Evolutionary conservation across 2,113 vertebrate species (phyloP).

Genomic region (Serinus canaria): DNA sequence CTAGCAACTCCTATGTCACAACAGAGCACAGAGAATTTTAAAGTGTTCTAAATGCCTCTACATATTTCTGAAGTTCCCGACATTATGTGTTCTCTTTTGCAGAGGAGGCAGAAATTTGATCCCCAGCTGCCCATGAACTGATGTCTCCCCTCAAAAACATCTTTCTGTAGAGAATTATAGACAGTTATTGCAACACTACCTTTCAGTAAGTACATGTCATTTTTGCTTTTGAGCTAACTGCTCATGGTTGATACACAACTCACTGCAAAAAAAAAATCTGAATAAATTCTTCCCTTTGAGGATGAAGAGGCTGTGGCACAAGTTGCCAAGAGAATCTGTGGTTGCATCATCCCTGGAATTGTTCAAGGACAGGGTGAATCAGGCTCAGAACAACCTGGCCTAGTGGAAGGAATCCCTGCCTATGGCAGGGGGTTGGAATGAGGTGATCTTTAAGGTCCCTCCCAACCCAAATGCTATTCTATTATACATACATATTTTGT

Average conservation of each 20-base stretch:
- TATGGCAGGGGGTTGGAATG: fast-evolving
- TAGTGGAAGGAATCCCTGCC: not conserved
- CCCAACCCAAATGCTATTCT: not conserved
- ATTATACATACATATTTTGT: not conserved
- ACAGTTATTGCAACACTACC: not conserved
- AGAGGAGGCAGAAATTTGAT: not conserved
- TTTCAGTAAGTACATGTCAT: not conserved
- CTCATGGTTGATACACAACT: conserved; percentile 14
- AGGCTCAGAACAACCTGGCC: not conserved
- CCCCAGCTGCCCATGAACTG: not conserved
- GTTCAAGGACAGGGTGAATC: not conserved
- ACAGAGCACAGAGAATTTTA: not conserved
- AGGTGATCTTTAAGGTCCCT: not conserved
- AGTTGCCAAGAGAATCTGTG: not conserved
- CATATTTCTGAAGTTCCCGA: not conserved
- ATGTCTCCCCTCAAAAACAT: not conserved
- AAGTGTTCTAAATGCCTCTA: not conserved
- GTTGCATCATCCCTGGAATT: not conserved
- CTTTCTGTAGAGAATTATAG: not conserved
- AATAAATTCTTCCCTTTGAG: not conserved
- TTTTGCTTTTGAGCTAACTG: not conserved
- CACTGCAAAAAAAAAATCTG: not conserved
- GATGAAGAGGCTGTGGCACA: not conserved
- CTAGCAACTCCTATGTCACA: not conserved
- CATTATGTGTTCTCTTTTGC: not conserved